Evolutionary conservation across 35 echinoderm and acorn worm genomes (phyloP), one percentile per base, ranked within the genome.

Genomic region (Lytechinus variegatus): DNA sequence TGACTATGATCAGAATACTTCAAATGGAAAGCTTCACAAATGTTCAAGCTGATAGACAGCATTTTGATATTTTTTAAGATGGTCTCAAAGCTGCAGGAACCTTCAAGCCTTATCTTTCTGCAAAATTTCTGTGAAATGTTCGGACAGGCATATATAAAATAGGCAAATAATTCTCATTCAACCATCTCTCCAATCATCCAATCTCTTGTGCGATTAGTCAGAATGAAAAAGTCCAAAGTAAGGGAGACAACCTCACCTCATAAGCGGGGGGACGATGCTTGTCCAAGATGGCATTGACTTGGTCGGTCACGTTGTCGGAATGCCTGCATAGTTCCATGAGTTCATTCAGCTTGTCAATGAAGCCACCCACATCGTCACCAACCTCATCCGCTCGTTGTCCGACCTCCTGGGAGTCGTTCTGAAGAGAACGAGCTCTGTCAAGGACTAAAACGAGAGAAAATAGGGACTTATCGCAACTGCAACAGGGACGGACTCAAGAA

Each of bases 291-390:
- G 9, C 91, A 28, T 95, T 56, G 5, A 95, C 96, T 16, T 33
- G 52, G 24, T 91, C 92, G 21, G 92, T 96, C 54, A 96, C 86
- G 44, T 97, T 95, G 16, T 93, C 93, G 12, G 97, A 86, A 8
- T 27, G 4, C 1, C 10, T 9, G 14, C 95, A 96, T 9, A 86
- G 95, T 27, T 96, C 95, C 12, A 95, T 9, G 44, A 98, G 95
- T 21, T 98, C 96, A 53, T 98, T 94, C n/a, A 98, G 87, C 89
- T 95, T 94, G 24, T 94, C 97, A 9, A 79, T 28, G 92, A 98
- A 98, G 60, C 87, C 89, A 8, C 87, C 72, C 87, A 98, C 58
- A 86, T 96, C 86, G 10, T 94, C n/a, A 1, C 95, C 96, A 5
- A 97, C 97, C 21, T 96, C 95, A 7, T 61, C 87, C 10, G 95